These are phyloP conservation scores for Hirtodrosophila duncani DNA, from an alignment of 2,888 invertebrate genomes.

Conservation along the genomic window DNA sequence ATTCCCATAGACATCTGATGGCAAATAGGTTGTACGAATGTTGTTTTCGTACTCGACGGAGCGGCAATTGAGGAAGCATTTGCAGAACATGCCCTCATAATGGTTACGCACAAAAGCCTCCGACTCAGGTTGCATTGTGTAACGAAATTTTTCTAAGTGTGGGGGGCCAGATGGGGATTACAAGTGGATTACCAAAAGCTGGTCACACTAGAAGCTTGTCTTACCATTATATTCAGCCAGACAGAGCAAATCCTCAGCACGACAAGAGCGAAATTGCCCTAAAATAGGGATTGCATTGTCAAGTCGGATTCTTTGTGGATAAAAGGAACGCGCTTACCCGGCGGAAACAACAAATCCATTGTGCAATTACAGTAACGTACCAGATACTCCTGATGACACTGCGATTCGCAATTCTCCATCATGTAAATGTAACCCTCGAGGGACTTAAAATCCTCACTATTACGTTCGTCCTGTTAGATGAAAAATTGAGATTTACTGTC, in stretches of 20 bases:
- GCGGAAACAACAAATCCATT: slow-evolving; percentile 76
- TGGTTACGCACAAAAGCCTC: slow-evolving; percentile 65
- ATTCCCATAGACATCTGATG: slow-evolving; percentile 65
- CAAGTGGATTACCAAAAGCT: slow-evolving; percentile 1
- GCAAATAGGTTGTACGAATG: slow-evolving; percentile 71
- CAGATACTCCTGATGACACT: slow-evolving; percentile 77
- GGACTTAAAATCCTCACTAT: slow-evolving; percentile 64
- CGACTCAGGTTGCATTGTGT: slow-evolving; percentile 65
- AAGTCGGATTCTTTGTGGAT: no score
- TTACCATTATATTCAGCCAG: slow-evolving; percentile 72
- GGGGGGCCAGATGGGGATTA: neutral
- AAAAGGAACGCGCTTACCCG: slow-evolving; percentile 65
- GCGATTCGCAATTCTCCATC: slow-evolving; percentile 75
- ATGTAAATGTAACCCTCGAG: slow-evolving; percentile 74
- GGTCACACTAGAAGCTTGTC: neutral
- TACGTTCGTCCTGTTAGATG: slow-evolving; percentile 71
- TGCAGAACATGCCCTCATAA: slow-evolving; percentile 74
- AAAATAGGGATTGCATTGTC: no score
- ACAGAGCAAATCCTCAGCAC: slow-evolving; percentile 69
- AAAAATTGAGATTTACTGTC: no score
- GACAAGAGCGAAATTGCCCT: slow-evolving; percentile 67
- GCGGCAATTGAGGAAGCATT: slow-evolving; percentile 76
- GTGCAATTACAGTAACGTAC: slow-evolving; percentile 76
- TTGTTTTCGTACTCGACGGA: slow-evolving; percentile 74
- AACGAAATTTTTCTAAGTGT: slow-evolving; percentile 62